Conservation (phyloP, 2,113 vertebrate genomes). For the Dromas ardeola region DNA sequence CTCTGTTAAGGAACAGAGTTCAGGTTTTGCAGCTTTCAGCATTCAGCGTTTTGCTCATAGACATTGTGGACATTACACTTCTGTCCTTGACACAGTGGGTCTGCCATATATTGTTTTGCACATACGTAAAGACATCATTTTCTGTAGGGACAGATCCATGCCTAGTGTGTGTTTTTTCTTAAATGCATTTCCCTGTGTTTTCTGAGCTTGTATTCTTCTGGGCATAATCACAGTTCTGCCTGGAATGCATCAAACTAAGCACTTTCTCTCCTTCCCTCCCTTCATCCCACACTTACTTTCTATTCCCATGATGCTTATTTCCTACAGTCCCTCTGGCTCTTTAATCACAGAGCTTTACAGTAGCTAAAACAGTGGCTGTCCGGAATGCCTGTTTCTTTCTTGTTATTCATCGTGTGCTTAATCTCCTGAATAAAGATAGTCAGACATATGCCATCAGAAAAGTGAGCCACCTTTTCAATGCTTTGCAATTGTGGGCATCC, state of each 20-base stretch:
- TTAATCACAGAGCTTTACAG: background rate
- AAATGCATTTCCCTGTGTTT: background rate
- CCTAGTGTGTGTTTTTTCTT: background rate
- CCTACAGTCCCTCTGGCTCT: background rate
- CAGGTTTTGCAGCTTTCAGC: background rate
- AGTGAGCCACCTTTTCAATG: background rate
- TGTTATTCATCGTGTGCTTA: background rate
- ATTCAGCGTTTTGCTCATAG: background rate
- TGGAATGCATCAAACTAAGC: background rate
- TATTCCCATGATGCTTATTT: background rate
- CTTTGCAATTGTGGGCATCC: background rate
- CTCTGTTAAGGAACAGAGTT: background rate
- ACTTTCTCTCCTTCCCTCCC: background rate
- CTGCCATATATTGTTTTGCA: background rate
- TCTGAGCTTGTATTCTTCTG: background rate
- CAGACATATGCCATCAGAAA: background rate
- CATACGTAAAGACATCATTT: background rate
- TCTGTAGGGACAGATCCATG: background rate
- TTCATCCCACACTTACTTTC: background rate
- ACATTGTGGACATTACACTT: background rate
- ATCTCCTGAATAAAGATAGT: background rate
- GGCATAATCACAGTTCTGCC: background rate
- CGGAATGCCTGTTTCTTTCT: background rate
- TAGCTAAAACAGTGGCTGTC: background rate
- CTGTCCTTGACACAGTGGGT: background rate